Conservation (phyloP, 2,888 invertebrate genomes). For the Pseudeuparius sepicola region DNA sequence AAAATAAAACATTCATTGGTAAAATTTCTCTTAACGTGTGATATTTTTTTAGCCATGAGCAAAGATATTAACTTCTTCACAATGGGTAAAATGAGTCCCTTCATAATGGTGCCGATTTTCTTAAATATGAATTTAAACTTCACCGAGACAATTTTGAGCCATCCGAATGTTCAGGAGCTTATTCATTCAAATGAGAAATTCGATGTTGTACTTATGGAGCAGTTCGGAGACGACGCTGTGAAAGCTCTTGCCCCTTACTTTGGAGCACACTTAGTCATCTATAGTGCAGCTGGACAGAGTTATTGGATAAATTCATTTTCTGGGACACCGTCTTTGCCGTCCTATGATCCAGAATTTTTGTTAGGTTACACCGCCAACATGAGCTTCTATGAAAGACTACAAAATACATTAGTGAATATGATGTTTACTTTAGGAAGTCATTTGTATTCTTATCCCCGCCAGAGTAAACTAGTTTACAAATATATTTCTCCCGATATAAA, state of each 20-base stretch:
- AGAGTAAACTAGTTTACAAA: constrained; percentile 25
- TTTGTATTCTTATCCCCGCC: constrained; percentile 24
- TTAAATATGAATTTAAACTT: constrained; percentile 17
- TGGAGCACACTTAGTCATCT: constrained; percentile 30
- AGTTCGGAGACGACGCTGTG: constrained; percentile 41
- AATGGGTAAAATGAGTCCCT: too few relatives aligned
- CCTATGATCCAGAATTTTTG: constrained; percentile 43
- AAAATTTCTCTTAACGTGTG: too few relatives aligned
- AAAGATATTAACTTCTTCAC: too few relatives aligned
- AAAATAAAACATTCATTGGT: too few relatives aligned
- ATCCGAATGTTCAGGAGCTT: constrained; percentile 17
- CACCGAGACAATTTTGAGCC: constrained; percentile 18
- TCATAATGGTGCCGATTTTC: too few relatives aligned
- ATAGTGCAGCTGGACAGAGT: constrained; percentile 39
- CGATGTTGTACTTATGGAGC: constrained; percentile 29
- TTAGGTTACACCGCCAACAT: constrained; percentile 22
- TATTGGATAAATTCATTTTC: constrained; percentile 42
- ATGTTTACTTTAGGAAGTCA: too few relatives aligned
- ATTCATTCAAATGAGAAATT: constrained; percentile 19
- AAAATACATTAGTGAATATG: constrained; percentile 26
- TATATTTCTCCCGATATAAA: constrained; percentile 26
- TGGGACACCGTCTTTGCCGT: constrained; percentile 41
- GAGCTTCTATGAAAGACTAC: constrained; percentile 18
- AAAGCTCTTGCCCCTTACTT: constrained; percentile 33
- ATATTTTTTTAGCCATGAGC: too few relatives aligned